These are phyloP conservation scores for Dryadula phaetusa DNA, from an alignment of 2,888 invertebrate species.

Conservation along the genomic window DNA sequence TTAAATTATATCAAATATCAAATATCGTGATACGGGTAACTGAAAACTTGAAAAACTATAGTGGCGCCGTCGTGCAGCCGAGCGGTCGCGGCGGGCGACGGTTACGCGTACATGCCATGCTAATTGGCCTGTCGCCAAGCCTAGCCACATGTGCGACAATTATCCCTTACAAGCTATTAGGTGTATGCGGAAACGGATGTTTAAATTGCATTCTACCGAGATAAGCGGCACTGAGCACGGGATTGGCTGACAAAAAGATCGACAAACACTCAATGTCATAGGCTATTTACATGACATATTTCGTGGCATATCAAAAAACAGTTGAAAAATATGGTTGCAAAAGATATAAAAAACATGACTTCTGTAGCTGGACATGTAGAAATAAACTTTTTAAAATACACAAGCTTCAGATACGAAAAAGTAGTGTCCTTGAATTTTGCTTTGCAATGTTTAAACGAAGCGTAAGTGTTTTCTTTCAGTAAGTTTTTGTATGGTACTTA, in stretches of 20 bases:
- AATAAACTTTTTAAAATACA: no score
- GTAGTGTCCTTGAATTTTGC: no score
- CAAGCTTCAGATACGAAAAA: no score
- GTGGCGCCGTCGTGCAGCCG: constrained; percentile 49
- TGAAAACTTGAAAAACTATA: constrained; percentile 52
- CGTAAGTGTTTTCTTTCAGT: no score
- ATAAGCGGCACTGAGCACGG: constrained; percentile 58
- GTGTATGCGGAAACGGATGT: constrained; percentile 83
- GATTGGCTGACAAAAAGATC: constrained; percentile 4
- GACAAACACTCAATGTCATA: constrained; percentile 19
- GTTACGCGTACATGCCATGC: constrained; percentile 67
- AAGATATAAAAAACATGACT: not conserved
- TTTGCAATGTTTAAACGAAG: no score
- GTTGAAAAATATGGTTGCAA: not conserved
- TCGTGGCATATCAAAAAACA: not conserved
- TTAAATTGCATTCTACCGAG: constrained; percentile 79
- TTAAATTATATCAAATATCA: constrained; percentile 46
- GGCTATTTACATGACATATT: not conserved
- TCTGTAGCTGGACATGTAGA: no score
- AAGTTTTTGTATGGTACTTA: no score
- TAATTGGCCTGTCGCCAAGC: constrained; percentile 83
- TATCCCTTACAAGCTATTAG: constrained; percentile 82
- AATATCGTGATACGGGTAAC: constrained; percentile 59
- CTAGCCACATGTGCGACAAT: constrained; percentile 79
- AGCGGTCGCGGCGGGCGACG: constrained; percentile 58